Evolutionary conservation across 2,888 invertebrate genomes (phyloP).

Genomic region (Ligdia adustata): DNA sequence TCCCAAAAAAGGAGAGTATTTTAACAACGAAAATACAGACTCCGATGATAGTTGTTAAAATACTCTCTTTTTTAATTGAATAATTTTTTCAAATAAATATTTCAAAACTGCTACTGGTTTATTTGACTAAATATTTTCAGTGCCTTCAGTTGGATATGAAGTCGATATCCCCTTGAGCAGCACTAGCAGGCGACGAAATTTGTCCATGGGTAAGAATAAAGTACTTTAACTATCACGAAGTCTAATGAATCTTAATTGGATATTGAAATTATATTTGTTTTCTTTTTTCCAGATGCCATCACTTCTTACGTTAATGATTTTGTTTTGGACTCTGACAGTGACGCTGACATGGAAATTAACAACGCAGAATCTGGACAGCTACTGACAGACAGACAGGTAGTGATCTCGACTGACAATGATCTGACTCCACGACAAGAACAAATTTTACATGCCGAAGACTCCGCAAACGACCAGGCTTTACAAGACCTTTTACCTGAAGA

Average conservation of each 20-base stretch:
- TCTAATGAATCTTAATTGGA: neutral
- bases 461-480: constrained; percentile 27
- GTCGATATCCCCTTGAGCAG: neutral
- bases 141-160: neutral
- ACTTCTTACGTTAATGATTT: neutral
- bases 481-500: constrained; percentile 2
- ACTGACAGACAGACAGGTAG: neutral
- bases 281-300: neutral
- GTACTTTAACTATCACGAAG: neutral
- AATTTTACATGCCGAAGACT: constrained; percentile 28
- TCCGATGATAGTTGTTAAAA: neutral
- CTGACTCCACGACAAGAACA: constrained; percentile 24
- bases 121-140: neutral
- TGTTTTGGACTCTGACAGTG: neutral
- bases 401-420: neutral
- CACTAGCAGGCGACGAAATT: neutral
- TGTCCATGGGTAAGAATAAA: neutral
- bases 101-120: neutral
- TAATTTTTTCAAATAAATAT: neutral
- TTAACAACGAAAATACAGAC: neutral
- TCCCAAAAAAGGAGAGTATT: neutral
- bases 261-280: neutral
- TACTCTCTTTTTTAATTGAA: neutral
- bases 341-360: neutral
- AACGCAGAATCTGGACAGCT: neutral